Evolutionary conservation across 2,113 vertebrate species (phyloP), one percentile per base, ranked within the genome.

Genomic region (Pyxicephalus adspersus): DNA sequence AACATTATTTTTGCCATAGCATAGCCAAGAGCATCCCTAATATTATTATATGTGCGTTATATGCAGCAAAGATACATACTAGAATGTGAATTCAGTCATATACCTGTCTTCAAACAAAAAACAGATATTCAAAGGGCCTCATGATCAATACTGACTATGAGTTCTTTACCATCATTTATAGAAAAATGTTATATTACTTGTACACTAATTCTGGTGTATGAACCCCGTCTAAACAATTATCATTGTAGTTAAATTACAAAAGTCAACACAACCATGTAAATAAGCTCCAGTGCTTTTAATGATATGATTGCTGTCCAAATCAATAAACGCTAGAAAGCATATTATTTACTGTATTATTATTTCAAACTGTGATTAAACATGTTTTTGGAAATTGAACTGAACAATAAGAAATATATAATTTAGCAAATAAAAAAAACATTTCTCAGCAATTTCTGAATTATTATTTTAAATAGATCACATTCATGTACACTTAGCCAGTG

Each of bases 381-480:
- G 91, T 91, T 91, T 92, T 84, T 83, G 87, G 89, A 90, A 94
- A 91, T 93, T 92, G 86, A 89, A 87, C 87, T 89, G 90, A 91
- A 94, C 88, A 89, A 93, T 93, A 93, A 8, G 0, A 88, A 91
- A 92, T 84, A 68, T 92, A 90, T 89, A 92, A 89, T 92, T 95
- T 90, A 85, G 38, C 4, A 63, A 67, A n/a, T n/a, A 80, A 94
- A 93, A 92, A 87, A 93, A 92, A 88, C 87, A 88, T 79, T 88
- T 95, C 87, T 76, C 55, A 82, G 83, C 85, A 91, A 86, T 91
- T 90, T 89, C 79, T 85, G 70, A 76, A 75, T 78, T 90, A 76
- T 93, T 91, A 91, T 92, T 93, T 91, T 90, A 91, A 93, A 91
- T 90, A 85, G 70, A 86, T 89, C 86, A 86, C 85, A 88, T 92